Evolutionary conservation across 2,888 invertebrate species (phyloP), one percentile per base, ranked within the genome.

Genomic region (Phalera bucephala): DNA sequence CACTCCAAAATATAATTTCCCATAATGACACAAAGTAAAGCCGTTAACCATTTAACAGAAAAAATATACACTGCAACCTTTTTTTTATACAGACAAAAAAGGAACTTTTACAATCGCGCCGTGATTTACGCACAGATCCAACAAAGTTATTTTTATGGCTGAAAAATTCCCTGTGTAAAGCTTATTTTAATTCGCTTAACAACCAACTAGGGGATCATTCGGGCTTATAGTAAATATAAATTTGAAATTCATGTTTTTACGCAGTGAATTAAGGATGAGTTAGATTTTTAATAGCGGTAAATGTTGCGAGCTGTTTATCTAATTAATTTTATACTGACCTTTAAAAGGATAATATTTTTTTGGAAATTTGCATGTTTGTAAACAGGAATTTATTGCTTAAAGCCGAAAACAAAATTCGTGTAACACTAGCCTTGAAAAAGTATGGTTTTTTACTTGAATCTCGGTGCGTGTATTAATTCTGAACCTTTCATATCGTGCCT

Each of bases 131-230:
- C 23, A 46, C 33, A 27, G 42, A 34, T 36, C 33, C 29, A 8
- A 12, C 8, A 12, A 42, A 52, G 40, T 57, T 40, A 33, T 45
- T 53, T 57, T 57, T 47, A 50, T 41, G 41, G 47, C 32, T 27
- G 23, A 32, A 57, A 53, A 45, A 50, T 53, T 50, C 36, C 45
- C 44, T 45, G 29, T 40, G 27, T 27, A 23, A 40, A 50, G 58
- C 39, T 47, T 47, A 43, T 45, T 58, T 58, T 53, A 53, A 53
- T 56, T 51, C 43, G 30, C 19, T 43, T 31, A 53, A 58, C 45
- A 30, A 14, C 45, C 43, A 35, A 21, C 56, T 36, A 23, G 56
- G 43, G 58, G 19, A 28, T 41, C 31, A 53, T 56, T 42, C 20
- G n/a, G 31, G 30, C 32, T 10, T 38, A 33, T 34, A 27, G 27